Base-by-base conservation (phyloP, 2,797 vertebrate species). In the Takifugu rubripes region DNA sequence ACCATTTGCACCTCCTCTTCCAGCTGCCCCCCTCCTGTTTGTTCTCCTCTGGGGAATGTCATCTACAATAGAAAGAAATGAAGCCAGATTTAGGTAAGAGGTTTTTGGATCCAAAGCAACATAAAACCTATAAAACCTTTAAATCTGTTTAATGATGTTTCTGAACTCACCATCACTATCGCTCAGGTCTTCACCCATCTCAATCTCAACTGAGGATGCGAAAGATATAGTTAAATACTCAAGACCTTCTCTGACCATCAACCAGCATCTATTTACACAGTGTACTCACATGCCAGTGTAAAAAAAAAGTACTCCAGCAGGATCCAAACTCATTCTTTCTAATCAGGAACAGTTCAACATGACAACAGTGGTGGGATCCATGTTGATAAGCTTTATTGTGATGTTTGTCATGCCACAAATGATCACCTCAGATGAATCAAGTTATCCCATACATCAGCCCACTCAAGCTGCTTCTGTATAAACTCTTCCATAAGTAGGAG, bases 101-200 rank as follows among this genome's bases (percentile, higher is more conserved):
- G 7, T 29, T 29, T 5, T 7, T 29, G 27, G 27, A 29, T 29
- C 4, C 7, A 29, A 29, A 29, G 36, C 3, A 40, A 40, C 3
- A 40, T 10, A 33, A 33, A 33, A 7, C 2, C 11, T 40, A 8
- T 14, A 9, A 46, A 40, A 5, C 0, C 25, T 56, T 29, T 6
- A 15, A 31, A 49, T 40, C 16, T 21, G 2, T 50, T 15, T 1
- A 1, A 25, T 51, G 7, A 54, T 46, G 11, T 21, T 4, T 3
- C 51, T 74, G 12, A 17, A 79, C 89, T 90, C 83, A 97, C 95
- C 94, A 62, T 93, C 92, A 53, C 82, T 92, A 43, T 92, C 92
- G 61, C 86, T 93, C 26, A 82, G 15, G 36, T 93, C 87, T 33
- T 70, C 91, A 24, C 95, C 94, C 56, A 95, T 86, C 44, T 95